phyloP scores from a whole-genome alignment of 30 jellyfish, hydroid and myxozoan species.

The Aurelia aurita complex sp. Pacific region DNA sequence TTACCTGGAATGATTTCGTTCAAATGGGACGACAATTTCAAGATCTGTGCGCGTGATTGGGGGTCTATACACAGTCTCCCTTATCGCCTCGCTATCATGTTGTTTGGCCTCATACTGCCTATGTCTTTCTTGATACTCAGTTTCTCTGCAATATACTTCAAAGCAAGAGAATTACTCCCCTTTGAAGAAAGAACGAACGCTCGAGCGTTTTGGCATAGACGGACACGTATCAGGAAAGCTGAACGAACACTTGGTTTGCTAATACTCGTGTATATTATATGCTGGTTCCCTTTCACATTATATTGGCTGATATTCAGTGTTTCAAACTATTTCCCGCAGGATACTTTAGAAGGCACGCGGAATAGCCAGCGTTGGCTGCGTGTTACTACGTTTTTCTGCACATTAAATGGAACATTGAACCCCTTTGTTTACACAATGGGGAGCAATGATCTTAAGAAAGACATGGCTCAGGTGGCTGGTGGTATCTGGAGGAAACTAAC shows the following conservation, averaged over 20 bases:
- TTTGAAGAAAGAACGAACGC: constrained; percentile 30
- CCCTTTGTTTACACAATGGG: constrained; percentile 84
- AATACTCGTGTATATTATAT: constrained; percentile 53
- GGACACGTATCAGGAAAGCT: constrained; percentile 74
- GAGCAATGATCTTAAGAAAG: constrained; percentile 52
- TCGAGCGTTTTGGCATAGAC: constrained; percentile 37
- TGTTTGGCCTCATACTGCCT: constrained; percentile 74
- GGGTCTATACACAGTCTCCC: constrained; percentile 43
- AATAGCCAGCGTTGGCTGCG: constrained; percentile 75
- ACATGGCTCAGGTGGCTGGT: constrained; percentile 44
- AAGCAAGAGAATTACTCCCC: constrained; percentile 57
- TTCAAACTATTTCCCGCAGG: constrained; percentile 49
- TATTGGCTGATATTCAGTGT: constrained; percentile 75
- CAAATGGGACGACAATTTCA: constrained; percentile 44
- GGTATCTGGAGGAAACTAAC: constrained; percentile 33
- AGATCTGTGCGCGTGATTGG: constrained; percentile 81
- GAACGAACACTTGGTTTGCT: constrained; percentile 83
- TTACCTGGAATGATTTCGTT: constrained; percentile 80
- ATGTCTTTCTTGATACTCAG: constrained; percentile 67
- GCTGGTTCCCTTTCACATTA: constrained; percentile 87
- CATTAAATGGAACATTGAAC: constrained; percentile 75
- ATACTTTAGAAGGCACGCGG: constrained; percentile 50
- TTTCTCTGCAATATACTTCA: constrained; percentile 71
- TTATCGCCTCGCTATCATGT: constrained; percentile 71
- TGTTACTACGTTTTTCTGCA: constrained; percentile 74